Conservation (phyloP, 2,113 vertebrate species). For the Myotis yumanensis region DNA sequence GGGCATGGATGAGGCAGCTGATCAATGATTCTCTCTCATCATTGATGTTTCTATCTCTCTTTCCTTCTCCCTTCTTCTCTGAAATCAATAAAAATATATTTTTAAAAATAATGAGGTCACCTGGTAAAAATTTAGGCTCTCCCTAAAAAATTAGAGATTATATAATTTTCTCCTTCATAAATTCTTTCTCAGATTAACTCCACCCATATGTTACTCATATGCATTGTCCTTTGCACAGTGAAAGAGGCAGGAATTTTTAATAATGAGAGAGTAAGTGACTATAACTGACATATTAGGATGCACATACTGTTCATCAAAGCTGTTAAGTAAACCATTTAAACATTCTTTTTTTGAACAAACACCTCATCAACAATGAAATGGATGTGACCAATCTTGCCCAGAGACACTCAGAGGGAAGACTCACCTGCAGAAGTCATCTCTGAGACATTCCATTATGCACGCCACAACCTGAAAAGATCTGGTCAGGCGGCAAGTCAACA, state of each 20-base stretch:
- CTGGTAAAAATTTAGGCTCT: background rate
- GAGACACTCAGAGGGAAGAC: background rate
- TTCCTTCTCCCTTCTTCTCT: too few relatives aligned
- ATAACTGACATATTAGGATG: background rate
- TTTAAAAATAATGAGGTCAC: background rate
- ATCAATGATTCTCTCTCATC: too few relatives aligned
- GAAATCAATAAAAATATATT: too few relatives aligned
- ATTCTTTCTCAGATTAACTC: conserved; percentile 54
- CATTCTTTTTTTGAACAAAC: background rate
- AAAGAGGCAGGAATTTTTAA: background rate
- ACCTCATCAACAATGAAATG: background rate
- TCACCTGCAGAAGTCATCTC: conserved; percentile 28
- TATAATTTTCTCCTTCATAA: conserved; percentile 51
- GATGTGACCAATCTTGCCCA: conserved; percentile 65
- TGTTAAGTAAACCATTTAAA: conserved; percentile 32
- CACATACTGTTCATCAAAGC: conserved; percentile 38
- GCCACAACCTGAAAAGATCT: background rate
- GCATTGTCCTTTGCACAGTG: background rate
- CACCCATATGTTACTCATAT: conserved; percentile 4
- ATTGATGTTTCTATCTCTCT: too few relatives aligned
- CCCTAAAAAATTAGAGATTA: background rate
- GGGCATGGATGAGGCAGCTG: too few relatives aligned
- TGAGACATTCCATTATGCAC: conserved; percentile 27
- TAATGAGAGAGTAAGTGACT: conserved; percentile 33
- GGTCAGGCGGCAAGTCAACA: background rate